Evolutionary conservation across 2,113 vertebrate species (phyloP).

Genomic region (Sitta europaea): DNA sequence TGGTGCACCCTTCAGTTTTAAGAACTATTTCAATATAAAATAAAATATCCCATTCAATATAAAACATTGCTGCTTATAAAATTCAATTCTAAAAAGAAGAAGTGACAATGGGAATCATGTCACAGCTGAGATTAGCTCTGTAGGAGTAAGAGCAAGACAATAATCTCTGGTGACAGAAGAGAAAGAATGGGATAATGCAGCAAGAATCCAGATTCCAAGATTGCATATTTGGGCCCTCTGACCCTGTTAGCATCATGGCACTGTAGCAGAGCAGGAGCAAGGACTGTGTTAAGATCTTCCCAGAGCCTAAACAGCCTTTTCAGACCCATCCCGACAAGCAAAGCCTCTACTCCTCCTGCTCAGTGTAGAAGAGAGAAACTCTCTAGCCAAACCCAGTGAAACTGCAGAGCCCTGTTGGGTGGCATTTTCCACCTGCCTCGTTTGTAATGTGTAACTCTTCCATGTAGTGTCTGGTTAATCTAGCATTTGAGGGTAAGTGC

Average conservation of each 20-base stretch:
- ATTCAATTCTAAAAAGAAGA: not conserved
- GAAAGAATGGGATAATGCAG: not conserved
- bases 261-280: not conserved
- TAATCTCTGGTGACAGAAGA: not conserved
- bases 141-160: not conserved
- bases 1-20: not conserved
- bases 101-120: not conserved
- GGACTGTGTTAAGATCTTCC: not conserved
- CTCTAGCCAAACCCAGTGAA: not conserved
- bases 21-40: not conserved
- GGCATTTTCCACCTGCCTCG: not conserved
- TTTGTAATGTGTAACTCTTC: fast-evolving
- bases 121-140: not conserved
- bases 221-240: not conserved
- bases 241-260: not conserved
- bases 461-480: not conserved
- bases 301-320: not conserved
- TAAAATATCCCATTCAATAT: not conserved
- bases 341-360: not conserved
- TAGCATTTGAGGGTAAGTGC: not conserved
- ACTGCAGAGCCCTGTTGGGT: not conserved
- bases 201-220: not conserved
- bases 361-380: not conserved
- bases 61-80: not conserved
- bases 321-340: not conserved